A percentile compares a stretch with the other conserved stretches of the same genome.
These are phyloP conservation scores for Steinernema feltiae DNA, from an alignment of 1,140 invertebrate genomes.

Conservation along the genomic window DNA sequence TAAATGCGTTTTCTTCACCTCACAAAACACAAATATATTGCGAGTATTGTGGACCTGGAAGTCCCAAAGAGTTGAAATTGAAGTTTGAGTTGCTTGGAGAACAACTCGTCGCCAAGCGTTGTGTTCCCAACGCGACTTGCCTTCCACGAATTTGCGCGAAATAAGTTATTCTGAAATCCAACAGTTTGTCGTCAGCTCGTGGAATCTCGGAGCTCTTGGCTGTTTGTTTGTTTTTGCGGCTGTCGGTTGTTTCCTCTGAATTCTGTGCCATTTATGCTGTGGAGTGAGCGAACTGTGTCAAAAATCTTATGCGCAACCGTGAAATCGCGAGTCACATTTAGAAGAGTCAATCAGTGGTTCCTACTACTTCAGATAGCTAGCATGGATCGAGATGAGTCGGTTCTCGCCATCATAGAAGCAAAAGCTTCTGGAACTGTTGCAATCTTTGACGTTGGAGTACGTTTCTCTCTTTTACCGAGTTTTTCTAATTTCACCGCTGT, in stretches of 20 bases:
- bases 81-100: no score
- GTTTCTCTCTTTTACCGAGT: background rate
- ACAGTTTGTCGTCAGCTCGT: no score
- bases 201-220: no score
- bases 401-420: background rate
- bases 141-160: background rate
- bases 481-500: background rate
- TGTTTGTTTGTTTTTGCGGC: background rate
- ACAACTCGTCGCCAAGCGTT: no score
- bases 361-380: background rate
- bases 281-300: no score
- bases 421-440: background rate
- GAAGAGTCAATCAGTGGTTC: background rate
- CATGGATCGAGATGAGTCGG: background rate
- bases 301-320: no score
- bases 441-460: background rate
- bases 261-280: no score
- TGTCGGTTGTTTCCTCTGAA: no score
- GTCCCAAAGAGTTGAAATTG: no score
- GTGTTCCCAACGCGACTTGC: background rate
- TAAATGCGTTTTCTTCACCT: no score
- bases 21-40: no score
- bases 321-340: background rate
- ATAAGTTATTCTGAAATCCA: background rate
- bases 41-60: no score